These are phyloP conservation scores for Apocrypta bakeri DNA, from an alignment of 1,140 invertebrate species.

Conservation along the genomic window DNA sequence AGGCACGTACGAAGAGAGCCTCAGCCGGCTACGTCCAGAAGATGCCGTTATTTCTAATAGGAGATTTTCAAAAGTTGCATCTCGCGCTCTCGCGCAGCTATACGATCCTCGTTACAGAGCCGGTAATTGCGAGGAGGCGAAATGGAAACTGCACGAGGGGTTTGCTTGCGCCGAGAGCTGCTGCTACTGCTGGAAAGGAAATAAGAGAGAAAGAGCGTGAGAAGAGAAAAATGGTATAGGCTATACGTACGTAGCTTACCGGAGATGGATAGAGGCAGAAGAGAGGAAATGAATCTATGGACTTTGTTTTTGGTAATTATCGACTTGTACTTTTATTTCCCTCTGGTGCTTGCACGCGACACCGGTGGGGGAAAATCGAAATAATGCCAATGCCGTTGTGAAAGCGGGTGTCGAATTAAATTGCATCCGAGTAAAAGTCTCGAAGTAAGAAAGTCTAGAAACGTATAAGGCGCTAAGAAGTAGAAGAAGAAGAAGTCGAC, in stretches of 20 bases:
- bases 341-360: no score
- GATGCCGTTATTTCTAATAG: slow-evolving; percentile 71
- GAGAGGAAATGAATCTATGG: background rate
- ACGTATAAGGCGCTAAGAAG: slow-evolving; percentile 45
- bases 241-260: background rate
- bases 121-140: slow-evolving; percentile 43
- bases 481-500: background rate
- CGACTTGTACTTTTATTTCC: background rate
- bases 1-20: slow-evolving; percentile 48
- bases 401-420: no score
- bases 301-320: slow-evolving; percentile 4
- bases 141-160: slow-evolving; percentile 37
- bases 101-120: slow-evolving; percentile 44
- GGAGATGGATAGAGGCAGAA: background rate
- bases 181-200: background rate
- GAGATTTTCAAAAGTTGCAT: slow-evolving; percentile 72
- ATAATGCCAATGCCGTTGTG: background rate
- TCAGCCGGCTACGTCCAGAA: slow-evolving; percentile 59
- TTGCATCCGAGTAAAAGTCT: background rate
- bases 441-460: background rate
- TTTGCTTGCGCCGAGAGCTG: background rate
- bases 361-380: background rate
- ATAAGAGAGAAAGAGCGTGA: background rate
- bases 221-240: background rate
- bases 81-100: slow-evolving; percentile 57